Percentiles rank a stretch among this genome's conserved stretches.
Conservation (phyloP, 2,797 vertebrate species). For the Myotis daubentonii region DNA sequence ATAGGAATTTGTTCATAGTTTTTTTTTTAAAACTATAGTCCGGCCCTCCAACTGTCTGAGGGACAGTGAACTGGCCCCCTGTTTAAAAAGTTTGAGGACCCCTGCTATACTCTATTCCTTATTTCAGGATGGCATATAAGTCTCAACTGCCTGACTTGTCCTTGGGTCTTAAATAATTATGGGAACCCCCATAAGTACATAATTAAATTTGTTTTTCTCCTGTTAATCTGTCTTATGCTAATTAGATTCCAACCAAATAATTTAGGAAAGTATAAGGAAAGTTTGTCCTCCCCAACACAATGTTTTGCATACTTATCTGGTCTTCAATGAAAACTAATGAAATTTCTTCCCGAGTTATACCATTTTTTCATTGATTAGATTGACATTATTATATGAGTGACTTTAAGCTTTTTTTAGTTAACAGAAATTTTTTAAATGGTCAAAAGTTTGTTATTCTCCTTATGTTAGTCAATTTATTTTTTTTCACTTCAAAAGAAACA, state of each 20-base stretch:
- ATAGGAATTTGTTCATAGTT: too few species aligned
- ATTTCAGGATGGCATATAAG: background rate
- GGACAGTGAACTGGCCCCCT: too few species aligned
- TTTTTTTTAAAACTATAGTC: too few species aligned
- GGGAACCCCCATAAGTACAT: background rate
- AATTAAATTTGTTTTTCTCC: background rate
- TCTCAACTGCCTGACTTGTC: background rate
- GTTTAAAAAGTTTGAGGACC: too few species aligned
- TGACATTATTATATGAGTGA: background rate
- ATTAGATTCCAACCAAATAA: background rate
- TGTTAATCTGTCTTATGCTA: background rate
- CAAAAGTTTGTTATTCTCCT: background rate
- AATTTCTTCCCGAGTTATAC: background rate
- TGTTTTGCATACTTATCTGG: background rate
- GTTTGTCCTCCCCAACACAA: background rate
- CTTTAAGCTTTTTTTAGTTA: conserved; percentile 28
- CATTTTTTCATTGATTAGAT: background rate
- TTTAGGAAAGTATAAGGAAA: background rate
- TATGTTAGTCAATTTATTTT: background rate
- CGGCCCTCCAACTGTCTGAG: too few species aligned
- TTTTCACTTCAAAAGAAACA: conserved; percentile 25
- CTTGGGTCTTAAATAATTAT: background rate
- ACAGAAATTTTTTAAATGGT: background rate
- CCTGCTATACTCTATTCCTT: background rate
- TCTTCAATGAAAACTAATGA: background rate